Conservation (phyloP, 64 coral and sea anemone genomes). For the Montipora foliosa region DNA sequence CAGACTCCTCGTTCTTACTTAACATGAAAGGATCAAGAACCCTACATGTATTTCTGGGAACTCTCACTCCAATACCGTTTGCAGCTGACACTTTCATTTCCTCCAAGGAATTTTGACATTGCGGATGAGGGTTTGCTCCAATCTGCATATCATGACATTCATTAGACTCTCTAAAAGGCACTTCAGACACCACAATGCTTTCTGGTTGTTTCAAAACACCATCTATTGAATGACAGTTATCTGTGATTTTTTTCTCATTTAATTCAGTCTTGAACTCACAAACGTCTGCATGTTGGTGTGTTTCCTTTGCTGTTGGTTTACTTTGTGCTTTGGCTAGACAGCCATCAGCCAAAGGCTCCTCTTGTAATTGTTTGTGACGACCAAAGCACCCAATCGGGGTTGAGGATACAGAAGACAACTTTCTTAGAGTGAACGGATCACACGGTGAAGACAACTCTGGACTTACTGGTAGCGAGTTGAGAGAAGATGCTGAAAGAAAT, state of each 20-base stretch:
- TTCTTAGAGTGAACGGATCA: neutral
- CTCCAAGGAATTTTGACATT: neutral
- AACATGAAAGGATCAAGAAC: neutral
- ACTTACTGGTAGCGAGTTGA: neutral
- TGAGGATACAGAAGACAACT: neutral
- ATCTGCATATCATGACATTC: neutral
- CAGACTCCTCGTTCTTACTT: neutral
- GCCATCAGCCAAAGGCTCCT: neutral
- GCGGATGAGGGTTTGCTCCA: neutral
- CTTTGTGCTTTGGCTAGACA: neutral
- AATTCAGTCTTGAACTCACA: neutral
- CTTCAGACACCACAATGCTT: neutral
- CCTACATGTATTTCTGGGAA: no score
- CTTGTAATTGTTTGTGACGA: no score
- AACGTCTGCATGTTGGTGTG: neutral
- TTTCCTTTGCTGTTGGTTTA: neutral
- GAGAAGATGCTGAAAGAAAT: neutral
- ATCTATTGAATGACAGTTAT: neutral
- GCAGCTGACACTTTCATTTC: neutral
- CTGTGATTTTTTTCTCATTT: neutral
- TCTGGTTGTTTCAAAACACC: neutral
- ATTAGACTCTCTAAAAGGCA: neutral
- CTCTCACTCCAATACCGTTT: neutral
- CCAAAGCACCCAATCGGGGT: neutral
- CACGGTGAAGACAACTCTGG: neutral